Conservation (phyloP, 2,113 vertebrate genomes). For the Amphiprion ocellaris region DNA sequence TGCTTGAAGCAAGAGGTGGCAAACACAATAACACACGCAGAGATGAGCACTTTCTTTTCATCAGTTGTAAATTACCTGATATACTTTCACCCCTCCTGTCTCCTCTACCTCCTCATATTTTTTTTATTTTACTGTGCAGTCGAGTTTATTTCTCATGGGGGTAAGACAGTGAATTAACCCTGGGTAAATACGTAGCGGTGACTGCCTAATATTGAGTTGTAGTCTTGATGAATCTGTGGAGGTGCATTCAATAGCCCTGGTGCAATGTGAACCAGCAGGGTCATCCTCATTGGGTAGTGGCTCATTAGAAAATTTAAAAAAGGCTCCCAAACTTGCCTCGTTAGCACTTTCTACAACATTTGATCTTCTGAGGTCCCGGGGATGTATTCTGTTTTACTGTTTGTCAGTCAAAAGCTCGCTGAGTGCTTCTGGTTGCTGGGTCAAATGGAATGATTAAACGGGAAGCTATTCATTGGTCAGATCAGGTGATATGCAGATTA, state of each 20-base stretch:
- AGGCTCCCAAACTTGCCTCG: slow-evolving; percentile 57
- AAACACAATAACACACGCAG: neutral
- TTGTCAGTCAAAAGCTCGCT: slow-evolving; percentile 58
- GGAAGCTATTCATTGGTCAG: slow-evolving; percentile 69
- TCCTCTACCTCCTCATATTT: neutral
- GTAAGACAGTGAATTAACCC: slow-evolving; percentile 50
- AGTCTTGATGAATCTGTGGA: slow-evolving; percentile 60
- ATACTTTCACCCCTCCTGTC: neutral
- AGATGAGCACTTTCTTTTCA: neutral
- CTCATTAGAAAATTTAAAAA: slow-evolving; percentile 71
- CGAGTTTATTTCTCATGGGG: slow-evolving; percentile 60
- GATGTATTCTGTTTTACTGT: slow-evolving; percentile 56
- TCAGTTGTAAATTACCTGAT: slow-evolving; percentile 19
- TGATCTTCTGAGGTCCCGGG: slow-evolving; percentile 57
- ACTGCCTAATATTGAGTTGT: slow-evolving; percentile 69
- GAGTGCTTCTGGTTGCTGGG: slow-evolving; percentile 68
- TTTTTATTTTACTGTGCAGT: slow-evolving; percentile 39
- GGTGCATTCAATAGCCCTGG: slow-evolving; percentile 52
- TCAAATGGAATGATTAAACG: slow-evolving; percentile 71
- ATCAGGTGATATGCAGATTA: slow-evolving; percentile 76
- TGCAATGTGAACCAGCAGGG: slow-evolving; percentile 57
- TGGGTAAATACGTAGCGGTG: slow-evolving; percentile 60
- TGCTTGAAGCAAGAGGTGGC: slow-evolving; percentile 32
- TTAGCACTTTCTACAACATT: slow-evolving; percentile 65
- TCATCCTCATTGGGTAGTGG: slow-evolving; percentile 51